A percentile compares a stretch with the other conserved stretches of the same genome.
Evolutionary conservation across 2,888 invertebrate genomes (phyloP).

Genomic region (Trachelus stipa): DNA sequence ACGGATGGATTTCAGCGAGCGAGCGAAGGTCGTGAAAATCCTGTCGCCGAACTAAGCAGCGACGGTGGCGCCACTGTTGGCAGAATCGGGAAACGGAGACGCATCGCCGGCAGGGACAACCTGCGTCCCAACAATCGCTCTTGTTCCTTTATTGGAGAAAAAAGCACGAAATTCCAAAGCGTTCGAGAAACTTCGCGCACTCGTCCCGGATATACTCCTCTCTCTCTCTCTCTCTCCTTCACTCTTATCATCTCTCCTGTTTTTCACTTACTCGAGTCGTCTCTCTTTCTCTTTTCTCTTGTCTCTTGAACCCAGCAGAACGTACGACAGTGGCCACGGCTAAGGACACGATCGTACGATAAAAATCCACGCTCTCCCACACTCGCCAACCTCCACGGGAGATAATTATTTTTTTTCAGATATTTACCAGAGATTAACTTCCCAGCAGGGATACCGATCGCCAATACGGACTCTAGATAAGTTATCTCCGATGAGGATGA

Average conservation of each 20-base stretch:
- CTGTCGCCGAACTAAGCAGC: neutral
- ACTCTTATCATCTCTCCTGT: neutral
- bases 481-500: neutral
- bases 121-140: neutral
- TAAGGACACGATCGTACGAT: conserved; percentile 11
- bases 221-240: neutral
- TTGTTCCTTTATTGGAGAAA: neutral
- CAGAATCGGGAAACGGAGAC: neutral
- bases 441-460: neutral
- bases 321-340: conserved; percentile 14
- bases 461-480: neutral
- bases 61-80: neutral
- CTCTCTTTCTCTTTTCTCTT: conserved; percentile 19
- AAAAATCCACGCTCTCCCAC: neutral
- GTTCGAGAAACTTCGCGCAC: neutral
- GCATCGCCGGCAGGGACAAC: neutral
- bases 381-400: neutral
- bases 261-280: neutral
- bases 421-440: neutral
- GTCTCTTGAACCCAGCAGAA: conserved; percentile 19
- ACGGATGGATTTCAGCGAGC: neutral
- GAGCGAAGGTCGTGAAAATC: neutral
- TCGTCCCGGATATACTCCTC: neutral
- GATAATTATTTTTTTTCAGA: neutral
- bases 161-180: neutral